Evolutionary conservation across 1,140 invertebrate species (phyloP), one percentile per base, ranked within the genome.

Genomic region (Neocloeon triangulifer): DNA sequence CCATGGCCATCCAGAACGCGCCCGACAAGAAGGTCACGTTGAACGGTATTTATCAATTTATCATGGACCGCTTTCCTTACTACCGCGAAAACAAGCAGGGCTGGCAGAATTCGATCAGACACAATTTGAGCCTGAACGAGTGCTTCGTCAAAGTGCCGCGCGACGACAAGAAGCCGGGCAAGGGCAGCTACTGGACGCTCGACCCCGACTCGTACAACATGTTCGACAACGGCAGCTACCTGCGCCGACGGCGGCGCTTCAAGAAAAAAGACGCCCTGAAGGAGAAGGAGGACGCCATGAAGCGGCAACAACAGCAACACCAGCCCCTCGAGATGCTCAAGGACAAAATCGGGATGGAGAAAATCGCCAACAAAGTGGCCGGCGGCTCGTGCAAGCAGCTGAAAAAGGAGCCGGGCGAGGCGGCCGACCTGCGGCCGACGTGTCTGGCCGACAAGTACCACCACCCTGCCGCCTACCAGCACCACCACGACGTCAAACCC

Each of bases 31-130:
- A 84, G 45, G 77, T 97, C 30, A 98, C 94, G 0, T 59, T 99
- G 0, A 95, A 92, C 48, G 91, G 89, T 5, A 98, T 99, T 45
- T 99, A 98, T 50, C 80, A 92, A 53, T 97, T 91, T 49, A 98
- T 98, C 38, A 97, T 97, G 77, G 88, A 95, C 40, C 62, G 81
- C 3, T 98, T 96, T 49, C 88, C 89, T 0, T 97, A 94, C 48
- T 97, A 96, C 52, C 59, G 91, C n/a, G 85, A 96, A 49, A 95
- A 86, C 52, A 91, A 89, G 49, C 86, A 94, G 52, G 73, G 81
- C 31, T 88, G 82, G 82, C 86, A 94, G 52, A 94, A 94, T 48
- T 86, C 79, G 2, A 94, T 94, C 35, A 62, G 89, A 22, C 89
- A 99, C 52, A 99, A 98, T 56, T 58, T 99, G 4, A 89, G 80